These are phyloP conservation scores for Lontra canadensis DNA, from an alignment of 2,113 vertebrate genomes.

Conservation along the genomic window DNA sequence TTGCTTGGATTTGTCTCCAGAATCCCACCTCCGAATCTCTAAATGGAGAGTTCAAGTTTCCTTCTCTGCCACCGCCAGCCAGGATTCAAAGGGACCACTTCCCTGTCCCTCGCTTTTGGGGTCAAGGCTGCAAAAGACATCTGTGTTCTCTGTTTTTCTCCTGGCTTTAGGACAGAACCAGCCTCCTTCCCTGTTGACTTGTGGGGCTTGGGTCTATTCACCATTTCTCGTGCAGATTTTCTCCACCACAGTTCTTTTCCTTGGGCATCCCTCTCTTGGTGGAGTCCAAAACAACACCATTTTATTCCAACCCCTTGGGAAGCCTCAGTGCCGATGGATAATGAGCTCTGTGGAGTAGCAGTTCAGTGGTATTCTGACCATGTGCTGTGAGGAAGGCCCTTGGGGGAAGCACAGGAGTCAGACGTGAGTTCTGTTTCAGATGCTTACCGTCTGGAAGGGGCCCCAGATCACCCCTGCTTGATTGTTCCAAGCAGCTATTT, in stretches of 20 bases:
- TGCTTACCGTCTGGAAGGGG: not conserved
- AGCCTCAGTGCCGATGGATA: not conserved
- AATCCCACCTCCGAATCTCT: not conserved
- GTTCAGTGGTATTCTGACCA: not conserved
- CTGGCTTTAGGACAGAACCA: not conserved
- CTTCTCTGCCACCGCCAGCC: not conserved
- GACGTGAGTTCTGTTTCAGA: not conserved
- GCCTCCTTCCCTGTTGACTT: not conserved
- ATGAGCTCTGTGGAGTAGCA: not conserved
- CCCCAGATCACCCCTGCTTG: not conserved
- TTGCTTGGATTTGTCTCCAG: not conserved
- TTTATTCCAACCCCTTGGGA: conserved; percentile 17
- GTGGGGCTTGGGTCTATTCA: not conserved
- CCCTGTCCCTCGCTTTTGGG: not conserved
- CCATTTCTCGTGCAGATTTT: not conserved
- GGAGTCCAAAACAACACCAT: not conserved
- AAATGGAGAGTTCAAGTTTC: not conserved
- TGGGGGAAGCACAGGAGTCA: not conserved
- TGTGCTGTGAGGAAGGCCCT: not conserved
- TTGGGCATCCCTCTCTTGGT: not conserved
- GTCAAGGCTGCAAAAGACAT: not conserved
- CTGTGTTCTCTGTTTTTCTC: not conserved
- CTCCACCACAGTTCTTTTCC: not conserved
- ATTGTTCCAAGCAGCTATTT: not conserved
- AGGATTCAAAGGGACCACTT: not conserved